Percentiles rank a stretch among this genome's conserved stretches.
These are phyloP conservation scores for Dorcus parallelipipedus DNA, from an alignment of 2,888 invertebrate genomes.

Conservation along the genomic window DNA sequence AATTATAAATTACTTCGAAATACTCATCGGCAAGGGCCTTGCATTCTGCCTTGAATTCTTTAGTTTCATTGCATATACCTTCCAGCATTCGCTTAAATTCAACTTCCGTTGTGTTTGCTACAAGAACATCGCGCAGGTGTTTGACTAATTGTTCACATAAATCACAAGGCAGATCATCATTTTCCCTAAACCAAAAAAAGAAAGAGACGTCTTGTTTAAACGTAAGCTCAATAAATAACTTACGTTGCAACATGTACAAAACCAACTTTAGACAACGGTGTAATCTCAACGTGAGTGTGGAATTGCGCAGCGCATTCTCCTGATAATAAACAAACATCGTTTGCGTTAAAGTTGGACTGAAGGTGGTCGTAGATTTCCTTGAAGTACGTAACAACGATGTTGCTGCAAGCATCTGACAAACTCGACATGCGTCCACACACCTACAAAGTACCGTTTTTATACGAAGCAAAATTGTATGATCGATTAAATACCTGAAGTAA, in stretches of 20 bases:
- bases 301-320: constrained; percentile 69
- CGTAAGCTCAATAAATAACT: constrained; percentile 9
- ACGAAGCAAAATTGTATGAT: constrained; percentile 11
- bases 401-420: constrained; percentile 76
- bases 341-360: constrained; percentile 58
- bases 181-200: constrained; percentile 7
- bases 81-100: constrained; percentile 76
- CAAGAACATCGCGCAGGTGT: constrained; percentile 74
- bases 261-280: constrained; percentile 57
- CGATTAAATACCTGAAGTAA: constrained; percentile 50
- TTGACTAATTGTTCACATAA: constrained; percentile 79
- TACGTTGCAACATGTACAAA: constrained; percentile 48
- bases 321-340: constrained; percentile 70
- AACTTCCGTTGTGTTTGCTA: constrained; percentile 79
- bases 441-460: constrained; percentile 33
- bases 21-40: constrained; percentile 74
- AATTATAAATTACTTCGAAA: constrained; percentile 69
- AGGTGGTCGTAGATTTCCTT: constrained; percentile 65
- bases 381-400: constrained; percentile 70
- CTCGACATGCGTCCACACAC: constrained; percentile 68
- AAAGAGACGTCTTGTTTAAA: not conserved
- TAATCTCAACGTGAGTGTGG: constrained; percentile 63
- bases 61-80: constrained; percentile 79
- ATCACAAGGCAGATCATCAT: constrained; percentile 73
- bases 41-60: constrained; percentile 71